Conservation (phyloP, 2,113 vertebrate species). For the Erpornis zantholeuca region DNA sequence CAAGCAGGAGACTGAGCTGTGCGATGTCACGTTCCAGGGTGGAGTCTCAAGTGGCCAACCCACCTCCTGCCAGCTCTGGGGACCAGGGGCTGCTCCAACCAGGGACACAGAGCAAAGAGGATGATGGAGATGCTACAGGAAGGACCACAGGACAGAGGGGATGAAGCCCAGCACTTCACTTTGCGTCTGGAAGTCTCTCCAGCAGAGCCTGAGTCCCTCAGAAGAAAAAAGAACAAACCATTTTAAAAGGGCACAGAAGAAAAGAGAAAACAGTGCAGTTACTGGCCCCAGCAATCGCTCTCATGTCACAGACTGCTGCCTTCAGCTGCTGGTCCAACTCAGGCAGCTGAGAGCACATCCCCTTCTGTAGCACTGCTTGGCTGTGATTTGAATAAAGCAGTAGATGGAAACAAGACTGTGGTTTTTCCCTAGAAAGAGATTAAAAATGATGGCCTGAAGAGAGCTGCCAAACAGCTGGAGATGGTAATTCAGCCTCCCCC, state of each 20-base stretch:
- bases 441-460: background rate
- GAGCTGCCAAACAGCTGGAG: background rate
- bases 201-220: background rate
- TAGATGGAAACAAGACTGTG: background rate
- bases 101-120: background rate
- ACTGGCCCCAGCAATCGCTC: background rate
- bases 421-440: slow-evolving; percentile 15
- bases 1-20: background rate
- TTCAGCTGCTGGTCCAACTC: background rate
- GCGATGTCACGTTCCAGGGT: background rate
- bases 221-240: background rate
- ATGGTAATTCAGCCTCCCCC: background rate
- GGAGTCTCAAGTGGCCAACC: background rate
- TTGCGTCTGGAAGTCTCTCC: background rate
- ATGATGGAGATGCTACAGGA: background rate
- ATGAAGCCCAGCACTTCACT: background rate
- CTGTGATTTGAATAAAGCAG: slow-evolving; percentile 10
- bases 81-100: rapidly evolving
- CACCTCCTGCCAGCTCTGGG: background rate
- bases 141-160: background rate
- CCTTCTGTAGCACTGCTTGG: background rate
- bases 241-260: background rate
- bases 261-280: background rate
- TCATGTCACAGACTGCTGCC: background rate
- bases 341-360: background rate